phyloP scores from a whole-genome alignment of 2,888 invertebrate species.

The Meghimatium bilineatum region DNA sequence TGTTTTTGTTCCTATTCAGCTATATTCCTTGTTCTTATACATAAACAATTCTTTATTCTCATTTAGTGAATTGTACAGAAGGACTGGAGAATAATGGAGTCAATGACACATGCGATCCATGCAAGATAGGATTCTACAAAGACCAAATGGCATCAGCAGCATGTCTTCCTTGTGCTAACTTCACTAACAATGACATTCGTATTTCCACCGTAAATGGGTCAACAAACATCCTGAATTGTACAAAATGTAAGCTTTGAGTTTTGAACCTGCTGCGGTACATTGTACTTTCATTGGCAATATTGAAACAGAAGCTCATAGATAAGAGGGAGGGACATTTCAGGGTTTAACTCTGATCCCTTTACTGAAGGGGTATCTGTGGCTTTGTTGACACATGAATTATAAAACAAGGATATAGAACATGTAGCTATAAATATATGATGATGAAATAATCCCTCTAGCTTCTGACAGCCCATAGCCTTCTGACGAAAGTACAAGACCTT shows the following conservation, averaged over 20 bases:
- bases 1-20: background rate
- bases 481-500: no score
- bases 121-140: slow-evolving; percentile 55
- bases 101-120: slow-evolving; percentile 42
- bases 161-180: slow-evolving; percentile 53
- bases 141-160: slow-evolving; percentile 45
- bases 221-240: slow-evolving; percentile 78
- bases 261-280: background rate
- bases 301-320: no score
- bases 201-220: slow-evolving; percentile 90
- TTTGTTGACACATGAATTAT: no score
- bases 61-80: slow-evolving; percentile 43
- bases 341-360: no score
- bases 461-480: no score
- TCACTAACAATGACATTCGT: slow-evolving; percentile 82
- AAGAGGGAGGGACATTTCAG: no score
- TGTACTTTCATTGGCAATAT: background rate
- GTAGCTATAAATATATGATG: no score
- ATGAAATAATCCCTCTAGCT: no score
- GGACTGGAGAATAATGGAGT: slow-evolving; percentile 30
- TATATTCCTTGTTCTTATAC: background rate
- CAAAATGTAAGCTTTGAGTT: slow-evolving; percentile 47
- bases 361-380: no score
- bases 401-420: no score
- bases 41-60: background rate